Conservation (phyloP, 2,888 invertebrate genomes). For the Digitonthophagus gazella region DNA sequence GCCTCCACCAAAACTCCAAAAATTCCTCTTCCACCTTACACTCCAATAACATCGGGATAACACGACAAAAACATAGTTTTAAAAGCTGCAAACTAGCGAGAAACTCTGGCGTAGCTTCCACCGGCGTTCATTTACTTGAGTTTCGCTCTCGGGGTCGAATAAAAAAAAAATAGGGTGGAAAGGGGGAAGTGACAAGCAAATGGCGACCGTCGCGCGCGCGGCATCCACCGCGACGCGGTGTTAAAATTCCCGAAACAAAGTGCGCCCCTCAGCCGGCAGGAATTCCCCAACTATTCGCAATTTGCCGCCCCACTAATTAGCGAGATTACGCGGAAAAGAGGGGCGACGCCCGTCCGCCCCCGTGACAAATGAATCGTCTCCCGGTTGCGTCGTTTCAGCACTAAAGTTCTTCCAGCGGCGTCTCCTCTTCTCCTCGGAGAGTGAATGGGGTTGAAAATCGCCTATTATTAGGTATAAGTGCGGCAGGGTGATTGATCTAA, state of each 20-base stretch:
- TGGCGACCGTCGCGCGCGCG: neutral
- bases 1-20: no score
- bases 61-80: no score
- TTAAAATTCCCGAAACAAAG: constrained; percentile 18
- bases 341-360: constrained; percentile 21
- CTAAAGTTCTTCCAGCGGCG: neutral
- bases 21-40: no score
- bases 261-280: constrained; percentile 25
- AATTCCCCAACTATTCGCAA: constrained; percentile 34
- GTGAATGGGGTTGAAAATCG: neutral
- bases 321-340: constrained; percentile 28
- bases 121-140: no score
- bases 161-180: neutral
- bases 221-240: neutral
- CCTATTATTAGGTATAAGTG: neutral
- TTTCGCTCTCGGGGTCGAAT: neutral
- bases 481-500: neutral
- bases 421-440: neutral
- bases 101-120: no score
- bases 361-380: neutral
- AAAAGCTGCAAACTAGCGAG: no score
- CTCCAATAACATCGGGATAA: no score
- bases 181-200: neutral
- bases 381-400: neutral
- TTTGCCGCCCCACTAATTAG: constrained; percentile 35